A percentile compares a stretch with the other conserved stretches of the same genome.
phyloP scores from a whole-genome alignment of 1,140 invertebrate species.

The Hycleus phaleratus region DNA sequence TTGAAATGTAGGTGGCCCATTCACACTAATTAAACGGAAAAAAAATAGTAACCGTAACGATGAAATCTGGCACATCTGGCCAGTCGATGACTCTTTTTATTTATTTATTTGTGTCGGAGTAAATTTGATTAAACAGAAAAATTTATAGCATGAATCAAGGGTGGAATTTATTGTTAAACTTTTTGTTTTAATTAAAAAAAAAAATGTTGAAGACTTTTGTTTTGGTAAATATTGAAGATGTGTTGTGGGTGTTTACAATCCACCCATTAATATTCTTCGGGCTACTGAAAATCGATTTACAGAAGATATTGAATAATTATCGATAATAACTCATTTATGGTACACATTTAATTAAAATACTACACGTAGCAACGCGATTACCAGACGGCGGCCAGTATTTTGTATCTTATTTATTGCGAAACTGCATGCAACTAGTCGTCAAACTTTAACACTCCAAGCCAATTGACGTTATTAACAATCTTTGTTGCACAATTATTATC shows the following conservation, averaged over 20 bases:
- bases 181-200: not conserved
- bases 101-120: constrained; percentile 9
- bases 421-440: constrained; percentile 5
- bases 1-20: constrained; percentile 17
- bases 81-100: constrained; percentile 27
- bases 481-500: too few relatives aligned
- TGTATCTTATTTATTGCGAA: constrained; percentile 7
- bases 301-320: constrained; percentile 20
- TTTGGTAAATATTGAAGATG: not conserved
- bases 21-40: constrained; percentile 28
- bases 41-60: not conserved
- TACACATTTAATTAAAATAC: constrained; percentile 17
- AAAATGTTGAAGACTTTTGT: not conserved
- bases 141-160: not conserved
- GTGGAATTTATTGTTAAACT: not conserved
- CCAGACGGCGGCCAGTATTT: not conserved
- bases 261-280: constrained; percentile 11
- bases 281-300: constrained; percentile 18
- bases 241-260: not conserved
- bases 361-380: not conserved
- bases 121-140: constrained; percentile 24
- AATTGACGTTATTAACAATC: too few relatives aligned
- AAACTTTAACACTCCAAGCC: too few relatives aligned
- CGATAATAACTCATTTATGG: constrained; percentile 19
- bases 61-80: constrained; percentile 32